Evolutionary conservation across 2,888 invertebrate genomes (phyloP).

Genomic region (Exocentrus adspersus): DNA sequence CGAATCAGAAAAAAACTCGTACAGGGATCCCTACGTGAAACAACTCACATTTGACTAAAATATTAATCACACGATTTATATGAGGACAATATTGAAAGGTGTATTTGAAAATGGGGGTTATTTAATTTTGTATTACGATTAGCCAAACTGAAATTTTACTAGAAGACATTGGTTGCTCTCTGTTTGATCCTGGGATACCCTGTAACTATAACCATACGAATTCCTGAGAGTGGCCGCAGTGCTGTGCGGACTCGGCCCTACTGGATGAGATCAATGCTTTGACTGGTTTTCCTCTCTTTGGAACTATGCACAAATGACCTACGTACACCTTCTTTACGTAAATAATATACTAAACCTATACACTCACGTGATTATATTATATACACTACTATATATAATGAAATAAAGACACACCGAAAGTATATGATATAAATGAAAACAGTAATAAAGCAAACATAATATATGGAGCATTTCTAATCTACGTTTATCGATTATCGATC

Average conservation of each 20-base stretch:
- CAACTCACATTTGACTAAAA: too few relatives aligned
- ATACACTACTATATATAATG: conserved; percentile 49
- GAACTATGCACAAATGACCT: conserved; percentile 58
- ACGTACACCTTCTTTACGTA: conserved; percentile 49
- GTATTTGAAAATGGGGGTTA: too few relatives aligned
- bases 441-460: conserved; percentile 52
- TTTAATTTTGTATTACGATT: too few relatives aligned
- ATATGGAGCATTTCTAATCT: conserved; percentile 42
- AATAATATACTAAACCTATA: conserved; percentile 49
- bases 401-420: conserved; percentile 60
- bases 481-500: conserved; percentile 51
- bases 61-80: too few relatives aligned
- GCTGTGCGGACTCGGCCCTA: conserved; percentile 40
- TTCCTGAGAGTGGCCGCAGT: conserved; percentile 60
- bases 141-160: neutral
- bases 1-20: conserved; percentile 34
- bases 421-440: conserved; percentile 49
- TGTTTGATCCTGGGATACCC: conserved; percentile 6
- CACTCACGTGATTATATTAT: conserved; percentile 52
- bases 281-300: conserved; percentile 64
- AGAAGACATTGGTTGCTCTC: neutral
- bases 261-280: conserved; percentile 64
- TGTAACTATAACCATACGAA: conserved; percentile 47
- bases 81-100: too few relatives aligned
- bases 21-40: neutral